Percentiles rank a stretch among this genome's conserved stretches.
These are phyloP conservation scores for Stichodactyla mertensii DNA, from an alignment of 64 coral and sea anemone species.

Conservation along the genomic window DNA sequence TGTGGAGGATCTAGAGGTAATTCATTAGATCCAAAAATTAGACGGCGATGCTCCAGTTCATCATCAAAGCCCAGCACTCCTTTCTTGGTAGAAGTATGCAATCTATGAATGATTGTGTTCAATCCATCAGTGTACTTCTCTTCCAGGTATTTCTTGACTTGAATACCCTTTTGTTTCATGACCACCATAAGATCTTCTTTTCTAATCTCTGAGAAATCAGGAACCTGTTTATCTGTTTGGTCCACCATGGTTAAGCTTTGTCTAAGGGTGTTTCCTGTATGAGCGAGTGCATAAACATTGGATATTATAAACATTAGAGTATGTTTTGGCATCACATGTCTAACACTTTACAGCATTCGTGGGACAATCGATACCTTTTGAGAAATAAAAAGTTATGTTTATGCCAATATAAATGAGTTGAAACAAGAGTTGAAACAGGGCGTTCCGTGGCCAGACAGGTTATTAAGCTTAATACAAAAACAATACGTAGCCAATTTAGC, in stretches of 20 bases:
- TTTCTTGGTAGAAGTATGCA: conserved; percentile 73
- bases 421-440: neutral
- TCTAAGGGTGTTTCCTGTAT: neutral
- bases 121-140: conserved; percentile 58
- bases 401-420: neutral
- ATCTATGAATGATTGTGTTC: conserved; percentile 53
- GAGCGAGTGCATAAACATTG: neutral
- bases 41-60: conserved; percentile 32
- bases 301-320: too few species aligned
- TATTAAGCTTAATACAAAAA: neutral
- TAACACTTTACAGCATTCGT: neutral
- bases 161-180: conserved; percentile 34
- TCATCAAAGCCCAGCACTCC: conserved; percentile 74
- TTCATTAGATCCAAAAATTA: conserved; percentile 55
- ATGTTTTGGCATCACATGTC: neutral
- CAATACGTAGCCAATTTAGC: neutral
- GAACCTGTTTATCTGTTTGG: conserved; percentile 40
- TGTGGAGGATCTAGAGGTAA: conserved; percentile 51
- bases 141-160: conserved; percentile 44
- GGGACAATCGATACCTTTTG: too few species aligned
- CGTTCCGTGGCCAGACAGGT: neutral
- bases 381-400: neutral
- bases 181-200: conserved; percentile 64
- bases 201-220: conserved; percentile 54
- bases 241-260: conserved; percentile 29